Evolutionary conservation across 30 jellyfish, hydroid and myxozoan species (phyloP).

Genomic region (Phacellophora camtschatica): DNA sequence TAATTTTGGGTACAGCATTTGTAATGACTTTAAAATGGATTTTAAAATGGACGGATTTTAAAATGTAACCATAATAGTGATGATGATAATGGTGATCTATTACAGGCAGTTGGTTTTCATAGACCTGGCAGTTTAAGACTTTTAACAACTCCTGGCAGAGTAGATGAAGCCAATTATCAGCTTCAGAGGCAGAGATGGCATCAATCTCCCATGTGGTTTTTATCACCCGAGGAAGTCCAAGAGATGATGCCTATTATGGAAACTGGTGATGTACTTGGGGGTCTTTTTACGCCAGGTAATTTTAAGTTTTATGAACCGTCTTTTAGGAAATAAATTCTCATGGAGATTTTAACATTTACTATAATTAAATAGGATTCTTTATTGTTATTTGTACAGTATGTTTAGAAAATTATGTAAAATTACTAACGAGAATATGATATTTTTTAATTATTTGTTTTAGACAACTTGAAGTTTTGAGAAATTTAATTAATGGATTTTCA

Average conservation of each 20-base stretch:
- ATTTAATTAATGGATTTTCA: no score
- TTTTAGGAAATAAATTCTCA: not conserved
- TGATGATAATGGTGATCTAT: no score
- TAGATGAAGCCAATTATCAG: constrained; percentile 79
- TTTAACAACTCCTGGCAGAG: constrained; percentile 74
- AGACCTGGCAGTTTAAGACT: constrained; percentile 93
- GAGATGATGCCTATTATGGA: constrained; percentile 77
- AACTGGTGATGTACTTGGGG: constrained; percentile 85
- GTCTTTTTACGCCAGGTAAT: constrained; percentile 91
- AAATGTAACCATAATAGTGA: no score
- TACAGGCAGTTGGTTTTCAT: constrained; percentile 91
- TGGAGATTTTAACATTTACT: not conserved
- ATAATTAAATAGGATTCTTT: no score
- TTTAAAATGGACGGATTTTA: no score
- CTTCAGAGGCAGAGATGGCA: constrained; percentile 84
- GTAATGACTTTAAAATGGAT: no score
- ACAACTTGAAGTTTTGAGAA: no score
- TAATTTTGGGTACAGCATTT: no score
- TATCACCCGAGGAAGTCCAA: constrained; percentile 79
- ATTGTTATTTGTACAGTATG: no score
- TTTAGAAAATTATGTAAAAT: no score
- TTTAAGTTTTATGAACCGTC: not conserved
- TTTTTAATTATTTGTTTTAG: no score
- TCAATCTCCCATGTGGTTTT: constrained; percentile 72
- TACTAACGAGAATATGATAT: no score